These are phyloP conservation scores for Heliconius cydno DNA, from an alignment of 2,888 invertebrate genomes.

Conservation along the genomic window DNA sequence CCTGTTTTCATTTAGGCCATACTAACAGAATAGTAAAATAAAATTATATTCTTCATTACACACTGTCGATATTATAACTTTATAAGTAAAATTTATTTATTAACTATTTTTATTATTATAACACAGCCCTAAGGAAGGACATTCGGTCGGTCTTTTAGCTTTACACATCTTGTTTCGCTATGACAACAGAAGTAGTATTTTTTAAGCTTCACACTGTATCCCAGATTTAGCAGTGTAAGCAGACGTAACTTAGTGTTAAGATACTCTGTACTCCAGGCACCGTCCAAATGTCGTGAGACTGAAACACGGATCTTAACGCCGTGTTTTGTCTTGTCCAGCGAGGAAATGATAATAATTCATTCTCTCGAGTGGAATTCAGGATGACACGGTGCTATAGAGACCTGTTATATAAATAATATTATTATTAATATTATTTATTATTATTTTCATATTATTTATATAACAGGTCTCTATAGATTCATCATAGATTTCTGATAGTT, in stretches of 20 bases:
- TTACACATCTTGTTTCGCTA: slow-evolving; percentile 4
- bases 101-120: slow-evolving; percentile 42
- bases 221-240: neutral
- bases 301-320: neutral
- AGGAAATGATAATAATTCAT: neutral
- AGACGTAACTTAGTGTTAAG: neutral
- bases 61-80: slow-evolving; percentile 36
- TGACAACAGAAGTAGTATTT: neutral
- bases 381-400: neutral
- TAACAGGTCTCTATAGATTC: no score
- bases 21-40: slow-evolving; percentile 26
- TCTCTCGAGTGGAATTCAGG: neutral
- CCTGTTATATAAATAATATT: slow-evolving; percentile 9
- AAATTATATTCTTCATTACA: slow-evolving; percentile 10
- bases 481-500: neutral
- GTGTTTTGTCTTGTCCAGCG: neutral
- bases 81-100: slow-evolving; percentile 38
- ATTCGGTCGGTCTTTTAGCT: slow-evolving; percentile 37
- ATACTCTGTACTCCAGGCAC: neutral
- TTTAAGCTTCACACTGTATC: neutral
- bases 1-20: slow-evolving; percentile 56
- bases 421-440: no score
- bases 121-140: slow-evolving; percentile 55
- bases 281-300: neutral
- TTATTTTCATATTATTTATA: no score